Evolutionary conservation across 2,888 invertebrate species (phyloP).

Genomic region (Geophilus truncorum): DNA sequence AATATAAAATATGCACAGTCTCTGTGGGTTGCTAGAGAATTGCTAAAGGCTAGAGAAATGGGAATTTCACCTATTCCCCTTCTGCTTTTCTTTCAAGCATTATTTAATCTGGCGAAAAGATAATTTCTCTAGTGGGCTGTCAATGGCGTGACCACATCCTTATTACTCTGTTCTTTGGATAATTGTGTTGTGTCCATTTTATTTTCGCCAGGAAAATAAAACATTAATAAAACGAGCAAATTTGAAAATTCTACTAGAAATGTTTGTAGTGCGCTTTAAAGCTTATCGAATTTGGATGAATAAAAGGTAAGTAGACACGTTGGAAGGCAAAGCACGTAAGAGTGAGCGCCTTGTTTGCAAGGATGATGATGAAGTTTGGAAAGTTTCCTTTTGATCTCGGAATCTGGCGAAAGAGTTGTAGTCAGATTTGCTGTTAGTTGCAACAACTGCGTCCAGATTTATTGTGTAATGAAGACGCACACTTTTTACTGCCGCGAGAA

Average conservation of each 20-base stretch:
- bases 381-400: not conserved
- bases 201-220: too few relatives aligned
- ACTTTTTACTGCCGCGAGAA: not conserved
- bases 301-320: not conserved
- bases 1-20: not conserved
- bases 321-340: not conserved
- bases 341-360: not conserved
- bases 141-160: not conserved
- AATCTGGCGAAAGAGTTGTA: not conserved
- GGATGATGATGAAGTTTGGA: conserved; percentile 7
- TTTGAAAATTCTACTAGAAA: not conserved
- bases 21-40: not conserved
- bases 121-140: conserved; percentile 5
- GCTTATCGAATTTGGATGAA: not conserved
- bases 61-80: not conserved
- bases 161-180: too few relatives aligned
- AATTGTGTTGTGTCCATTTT: too few relatives aligned
- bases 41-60: not conserved
- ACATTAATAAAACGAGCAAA: not conserved
- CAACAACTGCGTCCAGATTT: not conserved
- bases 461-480: conserved; percentile 11
- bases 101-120: not conserved
- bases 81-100: not conserved
- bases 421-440: conserved; percentile 5
- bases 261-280: not conserved